phyloP scores from a whole-genome alignment of 2,888 invertebrate species.

The Plebejus melissa region DNA sequence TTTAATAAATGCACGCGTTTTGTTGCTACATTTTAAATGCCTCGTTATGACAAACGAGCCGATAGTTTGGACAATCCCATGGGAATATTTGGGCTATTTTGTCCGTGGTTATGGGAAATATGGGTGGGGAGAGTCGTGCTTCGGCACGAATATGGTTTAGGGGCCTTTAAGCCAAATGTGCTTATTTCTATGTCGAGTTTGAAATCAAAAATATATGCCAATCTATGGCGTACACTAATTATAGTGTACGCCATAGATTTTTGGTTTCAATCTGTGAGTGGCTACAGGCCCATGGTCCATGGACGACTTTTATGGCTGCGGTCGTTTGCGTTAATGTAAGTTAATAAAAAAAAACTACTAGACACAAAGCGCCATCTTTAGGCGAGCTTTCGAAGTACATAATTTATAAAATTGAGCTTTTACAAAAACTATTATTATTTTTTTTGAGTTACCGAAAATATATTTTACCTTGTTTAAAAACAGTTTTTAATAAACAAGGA shows the following conservation, averaged over 20 bases:
- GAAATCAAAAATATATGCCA: no score
- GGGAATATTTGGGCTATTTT: neutral
- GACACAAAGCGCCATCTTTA: neutral
- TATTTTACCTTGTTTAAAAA: no score
- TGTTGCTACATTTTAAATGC: constrained; percentile 21
- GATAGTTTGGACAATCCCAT: neutral
- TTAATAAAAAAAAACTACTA: no score
- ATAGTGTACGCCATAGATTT: no score
- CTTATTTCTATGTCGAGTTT: neutral
- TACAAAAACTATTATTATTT: neutral
- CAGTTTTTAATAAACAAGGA: no score
- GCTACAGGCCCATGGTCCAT: no score
- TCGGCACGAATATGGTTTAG: neutral
- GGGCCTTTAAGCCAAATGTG: neutral
- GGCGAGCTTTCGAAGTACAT: neutral
- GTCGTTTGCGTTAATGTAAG: no score
- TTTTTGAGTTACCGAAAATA: no score
- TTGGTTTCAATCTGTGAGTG: no score
- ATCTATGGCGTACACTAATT: no score
- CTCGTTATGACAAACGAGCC: constrained; percentile 14
- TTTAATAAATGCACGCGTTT: constrained; percentile 18
- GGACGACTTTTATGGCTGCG: no score
- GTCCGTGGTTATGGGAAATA: neutral
- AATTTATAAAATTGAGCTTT: neutral
- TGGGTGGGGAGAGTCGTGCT: neutral